Conservation (phyloP, 2,113 vertebrate species). For the Lepus americanus region DNA sequence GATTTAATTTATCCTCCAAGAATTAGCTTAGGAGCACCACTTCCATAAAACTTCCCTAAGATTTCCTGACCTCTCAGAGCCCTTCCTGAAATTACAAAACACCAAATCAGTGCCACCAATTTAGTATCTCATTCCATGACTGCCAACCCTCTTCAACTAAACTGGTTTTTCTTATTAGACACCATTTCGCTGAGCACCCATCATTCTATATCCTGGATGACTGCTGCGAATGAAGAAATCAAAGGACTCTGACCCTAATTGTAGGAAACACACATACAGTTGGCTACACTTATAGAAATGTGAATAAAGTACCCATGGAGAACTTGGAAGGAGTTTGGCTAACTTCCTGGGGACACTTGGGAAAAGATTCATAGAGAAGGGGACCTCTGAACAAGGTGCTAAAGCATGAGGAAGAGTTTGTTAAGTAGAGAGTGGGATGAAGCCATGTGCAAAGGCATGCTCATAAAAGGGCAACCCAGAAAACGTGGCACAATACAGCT, state of each 20-base stretch:
- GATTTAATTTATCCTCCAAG: conserved; percentile 36
- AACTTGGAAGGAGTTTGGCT: background rate
- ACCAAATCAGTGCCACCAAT: conserved; percentile 48
- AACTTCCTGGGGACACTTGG: background rate
- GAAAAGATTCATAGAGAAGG: background rate
- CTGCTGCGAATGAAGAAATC: background rate
- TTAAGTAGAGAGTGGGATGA: background rate
- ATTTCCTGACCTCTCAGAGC: background rate
- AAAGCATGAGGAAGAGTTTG: background rate
- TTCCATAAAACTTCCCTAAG: background rate
- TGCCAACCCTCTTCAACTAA: background rate
- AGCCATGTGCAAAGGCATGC: background rate
- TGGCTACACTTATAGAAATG: conserved; percentile 18
- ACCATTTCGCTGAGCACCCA: background rate
- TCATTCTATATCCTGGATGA: background rate
- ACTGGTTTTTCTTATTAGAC: conserved; percentile 15
- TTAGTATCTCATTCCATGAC: background rate
- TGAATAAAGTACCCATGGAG: background rate
- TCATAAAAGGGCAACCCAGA: conserved; percentile 37
- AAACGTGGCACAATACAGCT: background rate
- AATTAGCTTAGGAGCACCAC: background rate
- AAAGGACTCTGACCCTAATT: background rate
- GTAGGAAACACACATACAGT: background rate
- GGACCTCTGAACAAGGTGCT: background rate
- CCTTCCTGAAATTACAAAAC: conserved; percentile 33